Evolutionary conservation across 1,140 invertebrate genomes (phyloP), one percentile per base, ranked within the genome.

Genomic region (Dendroctonus valens): DNA sequence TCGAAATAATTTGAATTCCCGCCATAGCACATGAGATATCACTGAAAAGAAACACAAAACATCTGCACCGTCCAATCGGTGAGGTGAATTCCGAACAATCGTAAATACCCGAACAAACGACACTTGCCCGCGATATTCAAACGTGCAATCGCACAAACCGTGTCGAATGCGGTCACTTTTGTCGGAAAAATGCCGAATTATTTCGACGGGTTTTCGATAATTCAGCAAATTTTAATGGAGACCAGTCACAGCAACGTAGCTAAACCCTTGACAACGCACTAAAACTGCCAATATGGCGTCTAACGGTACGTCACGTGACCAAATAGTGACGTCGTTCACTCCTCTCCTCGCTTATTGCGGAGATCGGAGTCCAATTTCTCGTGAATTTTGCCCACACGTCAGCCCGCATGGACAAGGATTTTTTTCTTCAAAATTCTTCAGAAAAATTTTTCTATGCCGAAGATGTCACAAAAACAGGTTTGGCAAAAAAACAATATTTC

Each of bases 201-300:
- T 49, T 59, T n/a, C 26, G 6, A 12, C 51, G 26, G 12, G 44
- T 53, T 46, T 40, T 48, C 14, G 5, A 48, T 15, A 65, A 14
- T 50, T 65, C 51, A 8, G n/a, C n/a, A 9, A 38, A 46, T 53
- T 59, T 46, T 53, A 51, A 44, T 41, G 49, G 64, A 66, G 50
- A 42, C 59, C 49, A 15, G 53, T 59, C 57, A 44, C 64, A 66
- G 49, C 53, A 51, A 66, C 57, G 64, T 59, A 73, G 74, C 74
- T 77, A 78, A 26, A 75, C 76, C 77, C 77, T 75, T 74, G 70
- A 71, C 73, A 73, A 72, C 72, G 70, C 72, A 77, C 74, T 72
- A 77, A 26, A 80, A 79, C 78, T 81, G 78, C 78, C 79, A 81
- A 81, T 79, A 81, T 81, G 80, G 80, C 80, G 80, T 77, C 79